Percentiles rank a stretch among this genome's conserved stretches.
Evolutionary conservation across 2,797 vertebrate species (phyloP).

Genomic region (Malurus splendens): DNA sequence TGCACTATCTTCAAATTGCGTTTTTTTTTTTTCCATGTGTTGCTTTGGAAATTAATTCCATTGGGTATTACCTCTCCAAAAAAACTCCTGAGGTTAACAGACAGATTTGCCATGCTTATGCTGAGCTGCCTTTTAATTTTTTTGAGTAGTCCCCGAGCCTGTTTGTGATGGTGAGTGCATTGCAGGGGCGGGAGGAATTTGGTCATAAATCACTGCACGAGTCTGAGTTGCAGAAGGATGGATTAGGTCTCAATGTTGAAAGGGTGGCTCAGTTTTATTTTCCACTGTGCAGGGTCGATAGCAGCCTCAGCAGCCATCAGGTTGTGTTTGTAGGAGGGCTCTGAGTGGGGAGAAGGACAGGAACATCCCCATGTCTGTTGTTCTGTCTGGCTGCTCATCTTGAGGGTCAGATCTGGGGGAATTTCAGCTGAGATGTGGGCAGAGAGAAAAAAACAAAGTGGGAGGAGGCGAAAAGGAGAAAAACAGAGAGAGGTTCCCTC

Average conservation of each 20-base stretch:
- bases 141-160: not conserved
- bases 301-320: not conserved
- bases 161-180: not conserved
- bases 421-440: not conserved
- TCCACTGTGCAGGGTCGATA: not conserved
- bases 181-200: not conserved
- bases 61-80: not conserved
- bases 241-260: not conserved
- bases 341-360: not conserved
- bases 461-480: fast-evolving
- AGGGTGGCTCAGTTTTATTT: not conserved
- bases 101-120: not conserved
- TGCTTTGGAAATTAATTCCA: not conserved
- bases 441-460: not conserved
- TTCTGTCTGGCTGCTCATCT: not conserved
- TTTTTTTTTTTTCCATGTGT: not conserved
- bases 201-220: not conserved
- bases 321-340: not conserved
- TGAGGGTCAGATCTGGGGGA: not conserved
- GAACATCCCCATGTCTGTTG: not conserved
- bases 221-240: not conserved
- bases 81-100: not conserved
- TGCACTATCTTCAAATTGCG: not conserved
- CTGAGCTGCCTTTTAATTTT: not conserved
- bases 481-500: not conserved